phyloP scores from a whole-genome alignment of 2,113 vertebrate genomes.

The Corydoras maculifer region DNA sequence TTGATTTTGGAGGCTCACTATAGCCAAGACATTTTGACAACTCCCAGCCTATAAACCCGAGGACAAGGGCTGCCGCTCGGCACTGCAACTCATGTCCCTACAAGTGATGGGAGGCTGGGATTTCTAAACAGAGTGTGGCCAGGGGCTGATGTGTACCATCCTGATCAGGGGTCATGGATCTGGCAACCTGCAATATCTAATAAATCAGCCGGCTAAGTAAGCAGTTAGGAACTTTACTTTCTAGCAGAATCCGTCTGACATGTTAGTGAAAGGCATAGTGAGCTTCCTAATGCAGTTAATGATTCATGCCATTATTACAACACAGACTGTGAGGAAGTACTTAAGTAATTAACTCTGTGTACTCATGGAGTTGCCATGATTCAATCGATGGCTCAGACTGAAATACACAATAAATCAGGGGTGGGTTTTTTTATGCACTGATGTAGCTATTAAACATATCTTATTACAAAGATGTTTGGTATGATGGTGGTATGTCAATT shows the following conservation, averaged over 20 bases:
- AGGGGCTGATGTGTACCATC: conserved; percentile 49
- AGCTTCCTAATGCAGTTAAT: conserved; percentile 23
- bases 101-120: conserved; percentile 66
- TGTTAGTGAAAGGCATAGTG: neutral
- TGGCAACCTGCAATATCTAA: conserved; percentile 59
- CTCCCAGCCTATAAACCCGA: conserved; percentile 82
- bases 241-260: neutral
- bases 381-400: conserved; percentile 13
- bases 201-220: conserved; percentile 59
- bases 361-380: conserved; percentile 42
- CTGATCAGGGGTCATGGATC: conserved; percentile 64
- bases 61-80: conserved; percentile 66
- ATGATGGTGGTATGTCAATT: neutral
- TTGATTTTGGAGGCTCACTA: conserved; percentile 78
- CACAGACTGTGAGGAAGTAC: conserved; percentile 53
- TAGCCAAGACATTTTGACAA: conserved; percentile 73
- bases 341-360: conserved; percentile 63
- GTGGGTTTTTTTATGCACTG: neutral
- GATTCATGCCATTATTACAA: conserved; percentile 30
- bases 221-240: conserved; percentile 9
- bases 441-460: neutral
- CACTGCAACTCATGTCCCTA: conserved; percentile 70
- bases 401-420: neutral
- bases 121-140: conserved; percentile 34
- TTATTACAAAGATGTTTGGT: neutral